A percentile compares a stretch with the other conserved stretches of the same genome.
Conservation (phyloP, 1,140 invertebrate species). For the Calosoma granatense region DNA sequence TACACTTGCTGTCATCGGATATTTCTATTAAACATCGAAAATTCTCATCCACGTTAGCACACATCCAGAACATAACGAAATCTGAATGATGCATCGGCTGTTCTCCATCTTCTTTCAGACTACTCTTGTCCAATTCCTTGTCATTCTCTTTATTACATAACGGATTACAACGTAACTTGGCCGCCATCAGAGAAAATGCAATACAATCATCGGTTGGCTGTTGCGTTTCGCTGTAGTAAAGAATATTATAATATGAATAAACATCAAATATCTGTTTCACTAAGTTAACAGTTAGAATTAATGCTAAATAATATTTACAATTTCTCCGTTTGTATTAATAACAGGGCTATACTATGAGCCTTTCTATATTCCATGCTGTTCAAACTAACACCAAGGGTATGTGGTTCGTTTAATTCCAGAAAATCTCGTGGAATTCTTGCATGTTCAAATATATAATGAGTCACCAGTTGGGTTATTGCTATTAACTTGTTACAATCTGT, state of each 20-base stretch:
- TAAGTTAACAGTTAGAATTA: too few species aligned
- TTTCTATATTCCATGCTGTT: background rate
- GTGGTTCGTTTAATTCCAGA: background rate
- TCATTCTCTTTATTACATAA: too few species aligned
- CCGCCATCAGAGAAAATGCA: background rate
- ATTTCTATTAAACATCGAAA: background rate
- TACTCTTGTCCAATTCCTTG: too few species aligned
- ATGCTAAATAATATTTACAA: too few species aligned
- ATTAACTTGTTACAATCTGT: background rate
- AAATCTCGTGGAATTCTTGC: background rate
- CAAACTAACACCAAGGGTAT: background rate
- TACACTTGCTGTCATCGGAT: background rate
- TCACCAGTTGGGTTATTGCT: background rate
- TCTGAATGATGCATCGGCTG: background rate
- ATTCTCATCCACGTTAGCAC: background rate
- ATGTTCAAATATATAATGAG: conserved; percentile 6
- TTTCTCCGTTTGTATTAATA: too few species aligned
- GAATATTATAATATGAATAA: too few species aligned
- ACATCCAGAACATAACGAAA: background rate
- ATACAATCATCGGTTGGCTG: background rate
- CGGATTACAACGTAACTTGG: background rate
- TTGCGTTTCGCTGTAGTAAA: background rate
- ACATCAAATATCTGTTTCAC: too few species aligned
- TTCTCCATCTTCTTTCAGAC: too few species aligned
- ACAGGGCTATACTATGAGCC: background rate